Evolutionary conservation across 2,113 vertebrate species (phyloP), one percentile per base, ranked within the genome.

Genomic region (Vicugna pacos): DNA sequence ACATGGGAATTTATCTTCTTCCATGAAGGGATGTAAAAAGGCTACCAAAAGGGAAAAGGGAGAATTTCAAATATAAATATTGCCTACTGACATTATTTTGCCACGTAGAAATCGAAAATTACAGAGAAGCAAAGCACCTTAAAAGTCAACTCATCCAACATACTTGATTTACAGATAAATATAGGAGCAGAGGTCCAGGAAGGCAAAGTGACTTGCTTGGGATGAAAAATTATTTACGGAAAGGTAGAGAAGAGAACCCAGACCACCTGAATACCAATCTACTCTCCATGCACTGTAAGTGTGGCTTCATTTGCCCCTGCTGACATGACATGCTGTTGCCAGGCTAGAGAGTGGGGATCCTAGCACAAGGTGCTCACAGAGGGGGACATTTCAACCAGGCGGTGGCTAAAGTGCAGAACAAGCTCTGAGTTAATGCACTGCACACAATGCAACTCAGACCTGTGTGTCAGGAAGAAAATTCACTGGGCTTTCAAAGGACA

Each of bases 61-160:
- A 90, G n/a, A 8, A 56, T 85, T 91, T 42, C 17, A 87, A 52
- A 87, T 79, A 72, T 52, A 84, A 77, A 81, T n/a, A 72, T n/a
- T 91, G 30, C 50, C 46, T 64, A 46, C 12, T 30, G 14, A 56
- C 46, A 70, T 24, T 89, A 64, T 86, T 86, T 93, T 89, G 60
- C n/a, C 48, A 72, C 32, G 8, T 30, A 62, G 72, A 81, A 70
- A 81, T 95, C 67, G 54, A 67, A 95, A 92, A 82, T 67, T 56
- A 58, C 7, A 70, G 32, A 67, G 42, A 56, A 30, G 1, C 26
- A 95, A 73, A 17, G 2, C 22, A 85, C 14, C 8, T 77, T 64
- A 58, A 70, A 22, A 75, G 15, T 48, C 35, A 73, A 85, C 35
- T 32, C 54, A 42, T 79, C 30, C 14, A n/a, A 14, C 5, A 32